Evolutionary conservation across 1,140 invertebrate species (phyloP), one percentile per base, ranked within the genome.

Genomic region (Drosophila insularis): DNA sequence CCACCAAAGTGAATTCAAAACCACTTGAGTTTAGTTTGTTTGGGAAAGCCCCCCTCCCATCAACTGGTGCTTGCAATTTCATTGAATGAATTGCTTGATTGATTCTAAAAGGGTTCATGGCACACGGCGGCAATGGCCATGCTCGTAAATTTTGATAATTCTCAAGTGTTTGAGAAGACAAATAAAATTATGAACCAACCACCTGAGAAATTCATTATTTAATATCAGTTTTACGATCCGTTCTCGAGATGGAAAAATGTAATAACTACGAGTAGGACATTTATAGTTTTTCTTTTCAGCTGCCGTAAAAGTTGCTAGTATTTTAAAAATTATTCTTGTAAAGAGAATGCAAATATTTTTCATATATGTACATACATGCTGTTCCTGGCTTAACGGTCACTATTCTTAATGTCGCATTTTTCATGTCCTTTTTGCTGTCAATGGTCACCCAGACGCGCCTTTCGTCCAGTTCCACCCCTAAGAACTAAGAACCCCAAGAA

Each of bases 101-200:
- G 67, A 54, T 62, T 35, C 74, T 76, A 79, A 86, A 86, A 86
- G 82, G 82, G 82, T 86, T 80, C 76, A 63, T 64, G 67, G 14
- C 55, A 21, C 7, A 50, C 43, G 17, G 43, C 17, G 14, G 14
- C 66, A 6, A 31, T 46, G 14, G 14, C 66, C 7, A 31, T 59
- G 80, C 84, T 74, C 84, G 58, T 87, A 89, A 87, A 87, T 89
- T 50, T 77, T 87, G 84, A 87, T 87, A 80, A 68, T 55, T 37
- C 54, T 84, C 73, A 82, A 87, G 84, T 87, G 82, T 68, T 64
- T 54, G 67, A 67, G 10, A 23, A 60, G 66, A 40, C 71, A 68
- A 61, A 63, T 81, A 66, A 73, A 79, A 63, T 69, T 37, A 55
- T 63, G 40, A 27, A 27, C 8, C 17, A 50, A 53, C 55, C 50